Conservation (phyloP, 2,888 invertebrate genomes). For the Synanthedon andrenaeformis region DNA sequence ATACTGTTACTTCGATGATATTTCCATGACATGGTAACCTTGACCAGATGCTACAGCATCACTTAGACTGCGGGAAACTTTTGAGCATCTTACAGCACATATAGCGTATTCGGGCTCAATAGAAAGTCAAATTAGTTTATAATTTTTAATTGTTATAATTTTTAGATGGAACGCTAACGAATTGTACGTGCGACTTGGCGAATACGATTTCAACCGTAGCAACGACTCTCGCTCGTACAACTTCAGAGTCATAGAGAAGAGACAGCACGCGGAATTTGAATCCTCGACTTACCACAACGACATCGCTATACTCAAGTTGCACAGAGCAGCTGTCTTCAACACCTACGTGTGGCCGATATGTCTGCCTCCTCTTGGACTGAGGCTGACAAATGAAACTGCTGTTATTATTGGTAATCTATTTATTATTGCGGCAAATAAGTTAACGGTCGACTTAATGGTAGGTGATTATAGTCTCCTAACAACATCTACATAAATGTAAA, state of each 20-base stretch:
- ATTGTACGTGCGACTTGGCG: conserved; percentile 80
- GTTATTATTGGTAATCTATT: conserved; percentile 72
- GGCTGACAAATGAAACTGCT: conserved; percentile 72
- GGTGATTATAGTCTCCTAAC: no score
- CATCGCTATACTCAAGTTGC: conserved; percentile 79
- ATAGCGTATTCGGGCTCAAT: no score
- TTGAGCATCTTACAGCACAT: no score
- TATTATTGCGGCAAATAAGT: no score
- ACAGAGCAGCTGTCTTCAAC: conserved; percentile 76
- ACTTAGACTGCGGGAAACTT: no score
- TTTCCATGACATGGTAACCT: no score
- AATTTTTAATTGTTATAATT: no score
- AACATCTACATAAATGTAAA: no score
- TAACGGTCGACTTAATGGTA: no score
- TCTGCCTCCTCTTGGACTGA: conserved; percentile 75
- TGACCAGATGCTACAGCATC: no score
- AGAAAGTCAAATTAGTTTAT: no score
- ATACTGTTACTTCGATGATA: no score
- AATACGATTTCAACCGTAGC: conserved; percentile 77
- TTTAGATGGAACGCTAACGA: conserved; percentile 70
- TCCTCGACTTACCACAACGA: conserved; percentile 79
- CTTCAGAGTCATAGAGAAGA: conserved; percentile 75
- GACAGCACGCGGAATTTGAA: conserved; percentile 77
- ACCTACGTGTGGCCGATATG: conserved; percentile 88
- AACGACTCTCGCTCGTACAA: conserved; percentile 80